These are phyloP conservation scores for Ctenodactylus gundi DNA, from an alignment of 2,113 vertebrate genomes.

Conservation along the genomic window DNA sequence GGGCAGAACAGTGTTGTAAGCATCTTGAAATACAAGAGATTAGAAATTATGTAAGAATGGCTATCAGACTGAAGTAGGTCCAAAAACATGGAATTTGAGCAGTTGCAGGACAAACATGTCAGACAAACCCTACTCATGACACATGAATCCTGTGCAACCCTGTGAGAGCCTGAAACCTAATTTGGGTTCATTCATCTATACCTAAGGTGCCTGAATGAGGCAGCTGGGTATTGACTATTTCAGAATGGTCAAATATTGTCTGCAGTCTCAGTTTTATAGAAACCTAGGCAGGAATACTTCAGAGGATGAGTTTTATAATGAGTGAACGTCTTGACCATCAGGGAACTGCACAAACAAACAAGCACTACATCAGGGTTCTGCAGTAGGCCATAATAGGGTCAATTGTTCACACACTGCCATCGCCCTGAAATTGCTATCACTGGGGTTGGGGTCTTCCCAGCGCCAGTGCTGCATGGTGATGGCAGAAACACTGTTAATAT, in stretches of 20 bases:
- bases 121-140: background rate
- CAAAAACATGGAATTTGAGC: background rate
- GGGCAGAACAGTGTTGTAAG: background rate
- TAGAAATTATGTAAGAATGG: background rate
- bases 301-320: background rate
- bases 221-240: background rate
- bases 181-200: background rate
- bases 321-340: background rate
- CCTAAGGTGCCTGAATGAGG: background rate
- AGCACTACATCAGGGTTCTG: background rate
- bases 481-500: conserved; percentile 11
- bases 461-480: background rate
- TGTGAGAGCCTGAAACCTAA: background rate
- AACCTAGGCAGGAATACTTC: background rate
- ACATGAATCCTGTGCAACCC: background rate
- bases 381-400: background rate
- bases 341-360: background rate
- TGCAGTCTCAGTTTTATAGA: background rate
- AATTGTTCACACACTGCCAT: background rate
- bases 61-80: background rate
- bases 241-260: background rate
- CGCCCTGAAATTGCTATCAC: background rate
- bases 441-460: background rate
- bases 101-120: background rate
- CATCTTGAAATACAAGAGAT: background rate